Percentiles rank a stretch among this genome's conserved stretches.
These are phyloP conservation scores for Protobothrops mucrosquamatus DNA, from an alignment of 2,113 vertebrate genomes.

Conservation along the genomic window DNA sequence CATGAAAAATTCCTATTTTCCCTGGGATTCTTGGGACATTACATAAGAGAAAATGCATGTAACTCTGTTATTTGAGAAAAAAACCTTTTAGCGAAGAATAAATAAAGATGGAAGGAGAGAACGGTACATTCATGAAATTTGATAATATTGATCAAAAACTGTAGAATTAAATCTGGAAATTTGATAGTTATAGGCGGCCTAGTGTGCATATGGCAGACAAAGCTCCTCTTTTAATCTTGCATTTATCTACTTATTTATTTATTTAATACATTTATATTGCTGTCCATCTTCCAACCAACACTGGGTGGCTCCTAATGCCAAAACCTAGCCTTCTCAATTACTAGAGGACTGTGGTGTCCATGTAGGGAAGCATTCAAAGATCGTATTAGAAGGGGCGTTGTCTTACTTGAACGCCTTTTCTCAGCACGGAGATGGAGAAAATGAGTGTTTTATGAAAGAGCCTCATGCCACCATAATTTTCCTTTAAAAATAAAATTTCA, in stretches of 20 bases:
- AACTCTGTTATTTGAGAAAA: neutral
- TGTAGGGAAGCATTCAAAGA: neutral
- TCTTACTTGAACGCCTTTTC: no score
- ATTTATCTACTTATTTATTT: no score
- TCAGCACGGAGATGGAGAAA: no score
- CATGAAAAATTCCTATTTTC: neutral
- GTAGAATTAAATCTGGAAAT: neutral
- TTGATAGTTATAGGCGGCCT: neutral
- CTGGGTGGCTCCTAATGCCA: neutral
- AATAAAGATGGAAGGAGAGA: neutral
- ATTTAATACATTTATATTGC: no score
- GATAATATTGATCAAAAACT: neutral
- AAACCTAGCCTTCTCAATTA: neutral
- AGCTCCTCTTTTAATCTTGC: neutral
- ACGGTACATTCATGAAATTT: neutral
- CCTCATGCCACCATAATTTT: neutral
- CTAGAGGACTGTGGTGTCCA: neutral
- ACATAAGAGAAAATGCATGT: neutral
- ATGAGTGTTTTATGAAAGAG: neutral
- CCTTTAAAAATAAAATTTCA: conserved; percentile 8
- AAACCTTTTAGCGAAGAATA: neutral
- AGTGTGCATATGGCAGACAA: neutral
- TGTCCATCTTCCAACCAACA: no score
- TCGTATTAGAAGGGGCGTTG: neutral
- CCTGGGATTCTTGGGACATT: neutral